Evolutionary conservation across 2,888 invertebrate genomes (phyloP).

Genomic region (Thymelicus sylvestris): DNA sequence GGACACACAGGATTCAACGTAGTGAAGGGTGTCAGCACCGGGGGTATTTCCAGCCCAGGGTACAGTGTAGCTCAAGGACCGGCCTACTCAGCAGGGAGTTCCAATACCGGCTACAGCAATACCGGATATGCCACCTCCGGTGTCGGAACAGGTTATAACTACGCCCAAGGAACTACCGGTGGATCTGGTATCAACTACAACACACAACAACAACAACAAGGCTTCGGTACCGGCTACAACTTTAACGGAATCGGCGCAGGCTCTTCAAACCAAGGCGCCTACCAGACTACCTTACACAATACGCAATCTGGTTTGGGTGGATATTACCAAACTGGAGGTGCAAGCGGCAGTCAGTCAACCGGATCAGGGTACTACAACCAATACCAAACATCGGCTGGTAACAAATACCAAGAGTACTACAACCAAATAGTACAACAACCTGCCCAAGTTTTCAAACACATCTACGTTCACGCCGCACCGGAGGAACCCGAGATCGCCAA

Average conservation of each 20-base stretch:
- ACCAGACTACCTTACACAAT: constrained; percentile 40
- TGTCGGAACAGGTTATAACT: constrained; percentile 30
- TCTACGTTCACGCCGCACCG: constrained; percentile 78
- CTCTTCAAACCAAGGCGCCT: constrained; percentile 39
- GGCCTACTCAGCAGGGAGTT: constrained; percentile 17
- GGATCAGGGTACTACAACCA: constrained; percentile 43
- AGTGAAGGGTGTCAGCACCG: no score
- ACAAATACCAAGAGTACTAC: constrained; percentile 83
- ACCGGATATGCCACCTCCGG: constrained; percentile 16
- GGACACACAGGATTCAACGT: constrained; percentile 30
- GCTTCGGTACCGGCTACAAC: constrained; percentile 41
- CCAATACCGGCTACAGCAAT: constrained; percentile 1
- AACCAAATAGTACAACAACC: constrained; percentile 90
- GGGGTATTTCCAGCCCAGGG: no score
- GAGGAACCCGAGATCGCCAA: constrained; percentile 82
- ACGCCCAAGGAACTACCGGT: constrained; percentile 33
- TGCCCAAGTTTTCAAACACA: constrained; percentile 87
- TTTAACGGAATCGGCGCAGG: constrained; percentile 41
- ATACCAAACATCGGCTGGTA: constrained; percentile 47
- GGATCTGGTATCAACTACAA: constrained; percentile 48
- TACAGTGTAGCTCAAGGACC: neutral
- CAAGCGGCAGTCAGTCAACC: constrained; percentile 43
- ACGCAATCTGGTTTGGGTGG: constrained; percentile 40
- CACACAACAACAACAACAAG: constrained; percentile 50
- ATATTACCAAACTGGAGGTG: constrained; percentile 37